Evolutionary conservation across 2,797 vertebrate species (phyloP).

Genomic region (Catamblyrhynchus diadema): DNA sequence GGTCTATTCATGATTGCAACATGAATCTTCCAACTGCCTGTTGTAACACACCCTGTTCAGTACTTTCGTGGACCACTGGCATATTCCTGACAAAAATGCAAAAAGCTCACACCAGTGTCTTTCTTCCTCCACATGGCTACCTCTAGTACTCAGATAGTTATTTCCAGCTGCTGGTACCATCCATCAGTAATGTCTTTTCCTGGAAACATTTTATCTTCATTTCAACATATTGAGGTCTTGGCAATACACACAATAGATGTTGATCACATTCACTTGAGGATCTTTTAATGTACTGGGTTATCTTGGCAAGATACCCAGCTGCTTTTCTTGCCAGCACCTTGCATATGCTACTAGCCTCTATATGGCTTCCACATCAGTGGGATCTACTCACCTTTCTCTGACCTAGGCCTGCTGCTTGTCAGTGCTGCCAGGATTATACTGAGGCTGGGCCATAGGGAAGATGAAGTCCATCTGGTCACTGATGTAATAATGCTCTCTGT

Average conservation of each 20-base stretch:
- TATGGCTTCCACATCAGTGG: not conserved
- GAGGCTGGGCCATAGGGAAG: not conserved
- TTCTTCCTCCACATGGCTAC: not conserved
- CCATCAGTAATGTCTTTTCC: not conserved
- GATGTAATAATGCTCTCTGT: not conserved
- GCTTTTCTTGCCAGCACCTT: not conserved
- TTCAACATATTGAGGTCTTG: not conserved
- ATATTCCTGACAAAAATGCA: not conserved
- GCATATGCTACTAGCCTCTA: not conserved
- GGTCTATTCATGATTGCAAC: not conserved
- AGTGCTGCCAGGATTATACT: not conserved
- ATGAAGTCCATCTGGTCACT: not conserved
- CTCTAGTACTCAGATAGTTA: not conserved
- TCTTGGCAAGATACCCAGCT: not conserved
- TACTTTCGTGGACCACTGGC: not conserved
- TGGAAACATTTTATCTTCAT: not conserved
- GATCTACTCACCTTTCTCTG: not conserved
- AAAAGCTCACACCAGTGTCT: not conserved
- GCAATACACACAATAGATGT: not conserved
- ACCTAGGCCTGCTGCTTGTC: not conserved
- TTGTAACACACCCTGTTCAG: not conserved
- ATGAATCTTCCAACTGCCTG: not conserved
- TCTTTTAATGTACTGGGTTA: not conserved
- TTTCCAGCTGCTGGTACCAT: not conserved
- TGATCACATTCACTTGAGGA: accelerated